These are phyloP conservation scores for Hypotaenidia okinawae DNA, from an alignment of 2,797 vertebrate species.

Conservation along the genomic window DNA sequence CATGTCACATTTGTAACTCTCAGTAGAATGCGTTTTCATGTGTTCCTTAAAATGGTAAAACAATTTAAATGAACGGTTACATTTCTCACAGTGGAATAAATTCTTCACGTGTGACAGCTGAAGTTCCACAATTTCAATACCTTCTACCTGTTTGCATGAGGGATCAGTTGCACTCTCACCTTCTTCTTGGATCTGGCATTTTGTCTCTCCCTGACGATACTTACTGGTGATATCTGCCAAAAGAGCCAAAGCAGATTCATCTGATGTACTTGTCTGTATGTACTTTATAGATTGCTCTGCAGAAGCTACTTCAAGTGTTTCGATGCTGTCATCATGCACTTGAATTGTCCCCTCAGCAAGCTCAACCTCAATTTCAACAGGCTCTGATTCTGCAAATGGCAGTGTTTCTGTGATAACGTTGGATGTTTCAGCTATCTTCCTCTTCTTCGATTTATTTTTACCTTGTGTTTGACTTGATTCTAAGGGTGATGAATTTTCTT, in stretches of 20 bases:
- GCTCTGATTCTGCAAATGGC: conserved; percentile 85
- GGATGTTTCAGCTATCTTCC: conserved; percentile 87
- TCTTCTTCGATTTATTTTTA: not conserved
- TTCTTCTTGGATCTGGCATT: conserved; percentile 79
- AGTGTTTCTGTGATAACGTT: conserved; percentile 91
- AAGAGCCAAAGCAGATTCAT: conserved; percentile 92
- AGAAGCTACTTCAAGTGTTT: conserved; percentile 80
- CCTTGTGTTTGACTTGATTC: not conserved
- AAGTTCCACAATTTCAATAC: conserved; percentile 92
- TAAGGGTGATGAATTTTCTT: conserved; percentile 68
- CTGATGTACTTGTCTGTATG: conserved; percentile 82
- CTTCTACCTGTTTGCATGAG: conserved; percentile 89
- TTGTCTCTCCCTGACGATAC: conserved; percentile 88
- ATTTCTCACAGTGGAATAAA: conserved; percentile 93
- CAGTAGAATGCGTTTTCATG: conserved; percentile 92
- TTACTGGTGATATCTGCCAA: conserved; percentile 97
- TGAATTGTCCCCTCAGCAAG: conserved; percentile 85
- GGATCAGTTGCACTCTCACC: conserved; percentile 79
- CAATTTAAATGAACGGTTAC: conserved; percentile 92
- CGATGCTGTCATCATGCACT: conserved; percentile 80
- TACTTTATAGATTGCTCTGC: conserved; percentile 83
- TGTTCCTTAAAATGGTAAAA: conserved; percentile 99
- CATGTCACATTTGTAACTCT: conserved; percentile 90
- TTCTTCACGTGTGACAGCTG: conserved; percentile 94
- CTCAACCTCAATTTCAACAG: conserved; percentile 90